Conservation (phyloP, 2,113 vertebrate genomes). For the Ictalurus punctatus region DNA sequence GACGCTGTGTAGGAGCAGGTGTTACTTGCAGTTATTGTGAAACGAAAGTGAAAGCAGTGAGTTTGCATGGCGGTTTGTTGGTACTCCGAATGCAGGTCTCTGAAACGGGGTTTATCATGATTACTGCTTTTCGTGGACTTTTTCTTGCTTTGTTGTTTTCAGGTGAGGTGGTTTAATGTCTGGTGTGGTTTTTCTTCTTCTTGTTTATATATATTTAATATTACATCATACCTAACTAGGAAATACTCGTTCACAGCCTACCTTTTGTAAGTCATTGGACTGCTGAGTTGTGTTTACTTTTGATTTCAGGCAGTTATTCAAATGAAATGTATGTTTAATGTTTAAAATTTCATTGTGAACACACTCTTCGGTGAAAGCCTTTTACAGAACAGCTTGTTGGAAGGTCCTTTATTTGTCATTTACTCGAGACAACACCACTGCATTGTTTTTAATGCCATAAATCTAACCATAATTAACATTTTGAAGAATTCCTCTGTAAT, state of each 20-base stretch:
- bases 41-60: slow-evolving; percentile 72
- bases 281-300: not conserved
- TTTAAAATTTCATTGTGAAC: not conserved
- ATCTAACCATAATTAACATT: not conserved
- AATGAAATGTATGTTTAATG: not conserved
- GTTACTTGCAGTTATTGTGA: slow-evolving; percentile 8
- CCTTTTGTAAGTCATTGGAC: not conserved
- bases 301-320: not conserved
- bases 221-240: not conserved
- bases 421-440: not conserved
- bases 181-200: not conserved
- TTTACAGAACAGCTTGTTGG: not conserved
- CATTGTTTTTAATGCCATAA: not conserved
- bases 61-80: not conserved
- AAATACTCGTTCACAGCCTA: not conserved
- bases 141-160: slow-evolving; percentile 27
- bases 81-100: not conserved
- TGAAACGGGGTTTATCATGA: slow-evolving; percentile 25
- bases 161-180: slow-evolving; percentile 22
- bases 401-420: not conserved
- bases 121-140: slow-evolving; percentile 29
- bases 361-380: not conserved
- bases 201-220: not conserved
- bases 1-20: no score
- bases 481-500: not conserved